These are phyloP conservation scores for Trissolcus brochymenae DNA, from an alignment of 2,888 invertebrate species.

Conservation along the genomic window DNA sequence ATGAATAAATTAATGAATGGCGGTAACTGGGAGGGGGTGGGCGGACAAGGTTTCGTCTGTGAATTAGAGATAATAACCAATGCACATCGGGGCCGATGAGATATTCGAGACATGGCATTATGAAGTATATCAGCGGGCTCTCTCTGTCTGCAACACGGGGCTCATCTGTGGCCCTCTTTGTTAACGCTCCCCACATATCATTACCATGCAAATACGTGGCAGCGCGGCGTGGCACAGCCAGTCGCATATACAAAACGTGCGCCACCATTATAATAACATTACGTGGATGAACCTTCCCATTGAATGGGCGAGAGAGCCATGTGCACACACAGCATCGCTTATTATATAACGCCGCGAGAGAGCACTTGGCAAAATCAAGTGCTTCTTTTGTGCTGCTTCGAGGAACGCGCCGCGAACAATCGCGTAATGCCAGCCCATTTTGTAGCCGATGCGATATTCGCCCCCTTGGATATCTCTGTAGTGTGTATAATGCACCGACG, in stretches of 20 bases:
- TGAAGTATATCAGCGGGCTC: constrained; percentile 63
- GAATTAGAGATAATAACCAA: constrained; percentile 71
- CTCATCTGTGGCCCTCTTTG: constrained; percentile 55
- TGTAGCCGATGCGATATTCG: constrained; percentile 7
- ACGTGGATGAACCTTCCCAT: constrained; percentile 72
- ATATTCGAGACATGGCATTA: constrained; percentile 68
- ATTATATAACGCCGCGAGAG: constrained; percentile 66
- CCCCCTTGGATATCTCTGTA: constrained; percentile 3
- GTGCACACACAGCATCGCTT: constrained; percentile 71
- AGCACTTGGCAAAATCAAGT: constrained; percentile 56
- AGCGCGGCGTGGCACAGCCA: constrained; percentile 60
- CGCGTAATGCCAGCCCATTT: constrained; percentile 27
- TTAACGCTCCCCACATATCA: constrained; percentile 68
- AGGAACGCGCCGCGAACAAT: constrained; percentile 29
- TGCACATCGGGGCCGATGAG: constrained; percentile 54
- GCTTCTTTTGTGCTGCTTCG: constrained; percentile 30
- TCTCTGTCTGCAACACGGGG: constrained; percentile 43
- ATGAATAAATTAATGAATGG: constrained; percentile 47
- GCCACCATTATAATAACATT: constrained; percentile 74
- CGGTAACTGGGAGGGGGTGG: neutral
- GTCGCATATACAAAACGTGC: constrained; percentile 72
- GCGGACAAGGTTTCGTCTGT: constrained; percentile 51
- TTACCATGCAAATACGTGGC: constrained; percentile 72
- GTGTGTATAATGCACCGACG: constrained; percentile 14
- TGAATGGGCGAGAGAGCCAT: constrained; percentile 67